Evolutionary conservation across 2,888 invertebrate genomes (phyloP), one percentile per base, ranked within the genome.

Genomic region (Diarsia brunnea): DNA sequence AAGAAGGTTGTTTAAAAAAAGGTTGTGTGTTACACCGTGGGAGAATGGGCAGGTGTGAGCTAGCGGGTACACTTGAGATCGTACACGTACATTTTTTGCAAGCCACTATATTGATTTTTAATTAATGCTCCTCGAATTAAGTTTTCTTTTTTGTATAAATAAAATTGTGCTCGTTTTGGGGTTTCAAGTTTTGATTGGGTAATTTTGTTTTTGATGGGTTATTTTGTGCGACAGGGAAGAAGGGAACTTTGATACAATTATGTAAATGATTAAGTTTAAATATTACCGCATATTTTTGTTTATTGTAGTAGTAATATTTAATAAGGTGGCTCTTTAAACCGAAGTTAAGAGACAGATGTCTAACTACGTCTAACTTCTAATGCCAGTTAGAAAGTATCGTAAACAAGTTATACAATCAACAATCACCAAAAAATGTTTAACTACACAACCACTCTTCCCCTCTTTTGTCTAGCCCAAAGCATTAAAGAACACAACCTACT

Each of bases 11-110:
- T 88, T 87, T 73, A 84, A 85, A 85, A 92, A 92, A 93, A 92
- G 90, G 90, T 89, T 88, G 91, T 91, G 88, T 91, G 92, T 91
- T 91, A 92, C 84, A 94, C 93, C 96, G 96, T 96, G 96, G 95
- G 96, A 96, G 95, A 95, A 92, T 85, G 89, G 87, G 95, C 96
- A 96, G 96, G 96, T 96, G 95, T 88, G 86, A 87, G 87, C 84
- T 87, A 83, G 89, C 87, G 89, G 89, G 85, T 88, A 87, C 84
- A 87, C 91, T 91, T 89, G 89, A 91, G 89, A 89, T 87, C 79
- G 86, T 84, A 87, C 85, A 73, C 84, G 78, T 79, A 84, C 76
- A 83, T 88, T 93, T 92, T 93, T 92, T 92, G 90, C 91, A 88
- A 81, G 68, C 87, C 86, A 84, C 89, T 89, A 93, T 95, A 95